These are phyloP conservation scores for Melospiza georgiana DNA, from an alignment of 2,113 vertebrate species.

Conservation along the genomic window DNA sequence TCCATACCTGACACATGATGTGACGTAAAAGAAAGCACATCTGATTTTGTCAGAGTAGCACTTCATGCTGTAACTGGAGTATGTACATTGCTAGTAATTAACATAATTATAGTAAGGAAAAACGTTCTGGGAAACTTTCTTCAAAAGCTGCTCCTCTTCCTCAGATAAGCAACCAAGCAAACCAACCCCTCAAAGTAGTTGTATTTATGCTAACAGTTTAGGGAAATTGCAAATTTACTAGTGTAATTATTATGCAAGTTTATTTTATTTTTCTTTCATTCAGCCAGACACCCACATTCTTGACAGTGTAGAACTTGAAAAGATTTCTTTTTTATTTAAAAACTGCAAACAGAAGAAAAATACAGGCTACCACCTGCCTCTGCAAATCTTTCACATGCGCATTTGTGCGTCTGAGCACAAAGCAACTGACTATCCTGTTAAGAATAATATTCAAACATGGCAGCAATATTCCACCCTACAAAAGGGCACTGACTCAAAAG, in stretches of 20 bases:
- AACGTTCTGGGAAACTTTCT: neutral
- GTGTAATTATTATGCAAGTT: slow-evolving; percentile 44
- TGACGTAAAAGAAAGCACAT: neutral
- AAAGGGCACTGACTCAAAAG: neutral
- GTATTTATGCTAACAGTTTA: neutral
- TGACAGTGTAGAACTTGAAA: slow-evolving; percentile 61
- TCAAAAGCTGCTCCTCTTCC: neutral
- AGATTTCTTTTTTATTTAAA: slow-evolving; percentile 17
- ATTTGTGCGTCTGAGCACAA: neutral
- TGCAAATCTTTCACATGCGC: neutral
- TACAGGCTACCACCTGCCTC: slow-evolving; percentile 39
- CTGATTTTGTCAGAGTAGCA: neutral
- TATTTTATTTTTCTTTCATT: slow-evolving; percentile 56
- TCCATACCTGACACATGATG: neutral
- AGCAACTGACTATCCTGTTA: neutral
- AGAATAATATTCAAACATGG: neutral
- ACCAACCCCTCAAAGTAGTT: neutral
- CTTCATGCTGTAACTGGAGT: neutral
- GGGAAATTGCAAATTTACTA: neutral
- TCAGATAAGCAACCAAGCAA: neutral
- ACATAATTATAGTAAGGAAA: neutral
- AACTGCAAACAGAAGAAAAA: slow-evolving; percentile 27
- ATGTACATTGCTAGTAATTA: neutral
- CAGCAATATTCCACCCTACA: neutral
- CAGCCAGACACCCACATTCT: slow-evolving; percentile 55